Percentiles rank a stretch among this genome's conserved stretches.
Evolutionary conservation across 1,140 invertebrate species (phyloP).

Genomic region (Monomorium pharaonis): DNA sequence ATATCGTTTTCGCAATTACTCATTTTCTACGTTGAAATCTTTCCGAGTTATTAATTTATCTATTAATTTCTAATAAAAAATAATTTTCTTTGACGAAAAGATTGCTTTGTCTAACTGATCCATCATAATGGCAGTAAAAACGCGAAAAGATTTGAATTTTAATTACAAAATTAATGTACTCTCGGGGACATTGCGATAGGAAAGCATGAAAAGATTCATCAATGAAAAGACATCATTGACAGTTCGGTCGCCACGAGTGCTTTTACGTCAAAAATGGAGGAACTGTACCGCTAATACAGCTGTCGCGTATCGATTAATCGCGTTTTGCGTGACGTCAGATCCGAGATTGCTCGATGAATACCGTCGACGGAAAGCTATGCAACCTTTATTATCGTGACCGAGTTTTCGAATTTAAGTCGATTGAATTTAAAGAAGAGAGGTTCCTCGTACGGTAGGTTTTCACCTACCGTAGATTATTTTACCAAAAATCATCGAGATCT

Average conservation of each 20-base stretch:
- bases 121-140: background rate
- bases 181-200: background rate
- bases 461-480: too few relatives aligned
- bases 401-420: constrained; percentile 16
- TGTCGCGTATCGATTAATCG: constrained; percentile 45
- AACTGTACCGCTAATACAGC: background rate
- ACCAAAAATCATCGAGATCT: too few relatives aligned
- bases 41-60: background rate
- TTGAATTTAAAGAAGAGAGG: constrained; percentile 15
- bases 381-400: constrained; percentile 44
- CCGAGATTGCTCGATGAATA: constrained; percentile 61
- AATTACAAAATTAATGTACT: background rate
- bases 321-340: constrained; percentile 37
- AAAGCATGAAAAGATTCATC: background rate
- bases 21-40: background rate
- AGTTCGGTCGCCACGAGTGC: background rate
- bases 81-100: background rate
- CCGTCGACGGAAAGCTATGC: constrained; percentile 64
- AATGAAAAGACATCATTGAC: background rate
- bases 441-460: too few relatives aligned
- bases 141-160: background rate
- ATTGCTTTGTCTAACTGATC: background rate
- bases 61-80: background rate
- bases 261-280: background rate
- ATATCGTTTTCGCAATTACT: background rate